Base-by-base conservation (phyloP, 1,140 invertebrate species). In the Bicyclus anynana region DNA sequence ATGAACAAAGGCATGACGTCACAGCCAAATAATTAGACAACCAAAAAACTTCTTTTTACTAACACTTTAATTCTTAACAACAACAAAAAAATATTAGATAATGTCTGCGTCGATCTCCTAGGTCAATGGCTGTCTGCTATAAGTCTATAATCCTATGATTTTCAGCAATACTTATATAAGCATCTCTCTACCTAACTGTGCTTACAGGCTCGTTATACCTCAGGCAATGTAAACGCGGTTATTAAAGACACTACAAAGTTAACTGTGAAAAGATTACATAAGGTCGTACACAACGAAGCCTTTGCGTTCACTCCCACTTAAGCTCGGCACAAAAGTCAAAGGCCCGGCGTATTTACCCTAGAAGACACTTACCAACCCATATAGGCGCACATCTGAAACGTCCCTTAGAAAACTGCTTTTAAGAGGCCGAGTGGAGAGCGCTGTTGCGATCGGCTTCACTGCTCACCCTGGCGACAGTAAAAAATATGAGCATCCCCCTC, bases 381-480 rank as follows among this genome's bases (percentile, higher is more conserved):
- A 73, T 63, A 72, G 53, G 61, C 59, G 67, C 65, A 69, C 65
- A 72, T 77, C 64, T 68, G 63, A 74, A 70, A 65, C 69, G 75
- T 72, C 72, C 75, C 74, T 82, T 64, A 71, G 72, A 33, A 74
- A 72, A 66, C 70, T 70, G 77, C 79, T 84, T 84, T 85, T 87
- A 84, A 84, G 79, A 82, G 82, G 79, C 75, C 75, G 71, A 83
- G 84, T 87, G 83, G 84, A 86, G 84, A 87, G 80, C 67, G 72
- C 50, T 87, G 84, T 87, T 58, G 76, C 83, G 84, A 87, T 87
- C 79, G 78, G 83, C 84, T 87, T 68, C 73, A 80, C 65, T 88
- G 84, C 84, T 86, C 84, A 88, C 84, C 84, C 84, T 78, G 74
- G 62, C 82, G 84, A 88, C 84, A 88, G 83, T 86, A 88, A 88